Percentiles rank a stretch among this genome's conserved stretches.
Conservation (phyloP, 2,113 vertebrate species). For the Raja brachyura region DNA sequence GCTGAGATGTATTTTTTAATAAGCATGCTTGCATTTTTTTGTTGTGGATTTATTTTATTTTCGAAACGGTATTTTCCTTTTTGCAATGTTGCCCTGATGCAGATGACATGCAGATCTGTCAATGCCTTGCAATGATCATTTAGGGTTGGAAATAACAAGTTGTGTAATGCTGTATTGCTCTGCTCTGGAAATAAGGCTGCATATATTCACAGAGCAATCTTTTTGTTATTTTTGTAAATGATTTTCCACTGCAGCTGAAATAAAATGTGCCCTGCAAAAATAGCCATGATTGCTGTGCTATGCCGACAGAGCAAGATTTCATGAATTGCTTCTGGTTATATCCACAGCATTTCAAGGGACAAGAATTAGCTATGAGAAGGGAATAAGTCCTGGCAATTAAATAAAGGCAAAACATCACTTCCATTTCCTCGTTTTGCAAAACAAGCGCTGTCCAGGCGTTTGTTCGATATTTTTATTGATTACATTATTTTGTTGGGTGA, state of each 20-base stretch:
- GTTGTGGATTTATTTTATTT: background rate
- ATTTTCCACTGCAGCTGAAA: background rate
- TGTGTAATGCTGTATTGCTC: background rate
- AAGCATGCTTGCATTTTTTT: background rate
- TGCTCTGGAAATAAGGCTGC: background rate
- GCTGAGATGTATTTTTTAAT: background rate
- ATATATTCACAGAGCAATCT: background rate
- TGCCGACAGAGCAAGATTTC: background rate
- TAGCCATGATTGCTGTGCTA: background rate
- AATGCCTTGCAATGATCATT: background rate
- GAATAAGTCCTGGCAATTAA: constrained; percentile 5
- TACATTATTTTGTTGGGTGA: background rate
- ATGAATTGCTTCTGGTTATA: background rate
- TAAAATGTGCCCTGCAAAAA: background rate
- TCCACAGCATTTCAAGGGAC: background rate
- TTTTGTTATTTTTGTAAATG: constrained; percentile 19
- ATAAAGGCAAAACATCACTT: background rate
- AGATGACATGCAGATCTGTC: background rate
- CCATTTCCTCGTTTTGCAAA: background rate
- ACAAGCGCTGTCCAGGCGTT: background rate
- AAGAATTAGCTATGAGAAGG: background rate
- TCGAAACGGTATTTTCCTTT: background rate
- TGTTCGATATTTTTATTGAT: background rate
- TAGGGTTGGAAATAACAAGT: background rate
- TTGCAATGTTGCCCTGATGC: background rate